Evolutionary conservation across 2,113 vertebrate genomes (phyloP), one percentile per base, ranked within the genome.

Genomic region (Erythrocercus mccallii): DNA sequence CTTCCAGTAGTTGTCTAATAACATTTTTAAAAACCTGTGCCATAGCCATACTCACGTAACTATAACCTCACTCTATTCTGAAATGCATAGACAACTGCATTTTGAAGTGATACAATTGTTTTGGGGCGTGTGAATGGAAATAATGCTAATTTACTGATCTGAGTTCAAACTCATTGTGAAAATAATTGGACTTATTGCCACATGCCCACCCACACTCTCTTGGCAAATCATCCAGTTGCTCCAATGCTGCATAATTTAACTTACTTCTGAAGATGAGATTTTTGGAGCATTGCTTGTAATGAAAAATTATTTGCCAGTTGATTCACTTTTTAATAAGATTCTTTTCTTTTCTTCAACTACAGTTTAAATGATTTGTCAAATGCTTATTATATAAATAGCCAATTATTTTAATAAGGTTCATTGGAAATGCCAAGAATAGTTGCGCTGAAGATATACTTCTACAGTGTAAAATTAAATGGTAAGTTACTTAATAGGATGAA

Each of bases 381-480:
- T 95, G 28, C 57, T 94, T 96, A 89, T 97, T 97, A 95, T 91
- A 96, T 94, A 97, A 97, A 97, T 87, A 97, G 95, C 95, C 98
- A 98, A 97, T 98, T 98, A 97, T 98, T 98, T 97, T 98, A 98
- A 98, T 98, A 97, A 98, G 97, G 92, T 98, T 98, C 97, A 97
- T 95, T 95, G 92, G 60, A 88, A 95, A 96, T 4, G 5, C 95
- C 96, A 95, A 88, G 94, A 98, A 94, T 96, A 95, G 86, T 97
- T 98, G 93, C 95, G 94, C 94, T 53, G n/a, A 97, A 98, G 92
- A 44, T 90, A 95, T 92, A 56, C 51, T 95, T 96, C 96, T 93
- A 76, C 60, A 90, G 17, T 94, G 33, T 77, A 94, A 97, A 97
- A 97, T 97, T 96, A 93, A 86, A 81, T 65, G 37, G 51, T 27